Evolutionary conservation across 2,797 vertebrate species (phyloP).

Genomic region (Gastrophryne carolinensis): DNA sequence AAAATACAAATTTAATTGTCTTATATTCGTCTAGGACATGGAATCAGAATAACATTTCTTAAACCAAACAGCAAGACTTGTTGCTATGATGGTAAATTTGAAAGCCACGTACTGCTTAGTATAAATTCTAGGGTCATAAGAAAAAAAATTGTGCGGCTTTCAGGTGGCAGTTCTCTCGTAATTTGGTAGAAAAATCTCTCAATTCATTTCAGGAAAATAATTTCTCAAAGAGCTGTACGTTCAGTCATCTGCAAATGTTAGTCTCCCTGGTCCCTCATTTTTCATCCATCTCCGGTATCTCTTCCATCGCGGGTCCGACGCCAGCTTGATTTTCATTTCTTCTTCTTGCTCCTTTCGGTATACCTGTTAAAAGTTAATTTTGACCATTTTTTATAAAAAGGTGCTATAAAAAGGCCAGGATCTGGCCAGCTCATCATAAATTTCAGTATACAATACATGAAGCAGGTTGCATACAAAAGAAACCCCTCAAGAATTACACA

Average conservation of each 20-base stretch:
- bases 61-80: neutral
- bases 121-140: neutral
- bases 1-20: neutral
- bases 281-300: slow-evolving; percentile 95
- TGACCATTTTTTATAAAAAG: neutral
- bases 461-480: too few species aligned
- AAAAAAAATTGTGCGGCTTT: slow-evolving; percentile 59
- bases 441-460: too few species aligned
- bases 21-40: neutral
- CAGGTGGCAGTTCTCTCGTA: slow-evolving; percentile 57
- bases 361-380: slow-evolving; percentile 69
- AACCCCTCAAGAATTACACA: too few species aligned
- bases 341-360: slow-evolving; percentile 90
- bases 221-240: slow-evolving; percentile 32
- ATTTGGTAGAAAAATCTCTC: slow-evolving; percentile 61
- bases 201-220: slow-evolving; percentile 56
- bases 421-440: too few species aligned
- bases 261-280: slow-evolving; percentile 89
- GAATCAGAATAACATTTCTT: neutral
- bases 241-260: slow-evolving; percentile 92
- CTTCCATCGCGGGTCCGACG: slow-evolving; percentile 90
- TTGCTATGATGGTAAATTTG: neutral
- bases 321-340: slow-evolving; percentile 93
- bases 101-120: neutral
- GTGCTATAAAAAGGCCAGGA: too few species aligned